Conservation (phyloP, 1,140 invertebrate genomes). For the Drosophila athabasca region DNA sequence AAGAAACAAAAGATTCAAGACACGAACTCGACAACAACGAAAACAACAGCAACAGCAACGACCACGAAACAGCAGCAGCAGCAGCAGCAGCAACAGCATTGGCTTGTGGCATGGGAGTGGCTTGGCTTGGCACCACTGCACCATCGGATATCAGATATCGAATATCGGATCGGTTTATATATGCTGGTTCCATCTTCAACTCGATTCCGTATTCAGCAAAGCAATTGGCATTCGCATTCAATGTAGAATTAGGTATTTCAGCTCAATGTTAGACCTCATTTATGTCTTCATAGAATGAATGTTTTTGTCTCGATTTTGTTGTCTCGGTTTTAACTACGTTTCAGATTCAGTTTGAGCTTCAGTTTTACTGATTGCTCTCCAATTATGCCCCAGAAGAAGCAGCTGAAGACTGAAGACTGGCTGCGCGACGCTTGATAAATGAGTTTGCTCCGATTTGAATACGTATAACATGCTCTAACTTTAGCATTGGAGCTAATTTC, state of each 20-base stretch:
- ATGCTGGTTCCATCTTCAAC: neutral
- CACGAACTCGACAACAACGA: slow-evolving; percentile 59
- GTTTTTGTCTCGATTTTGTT: slow-evolving; percentile 2
- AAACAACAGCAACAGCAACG: neutral
- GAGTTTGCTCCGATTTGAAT: slow-evolving; percentile 72
- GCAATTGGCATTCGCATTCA: slow-evolving; percentile 35
- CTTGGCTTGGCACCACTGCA: slow-evolving; percentile 17
- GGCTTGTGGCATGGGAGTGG: slow-evolving; percentile 38
- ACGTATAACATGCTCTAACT: slow-evolving; percentile 48
- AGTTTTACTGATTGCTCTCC: neutral
- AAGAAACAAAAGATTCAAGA: slow-evolving; percentile 68
- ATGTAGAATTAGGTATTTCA: slow-evolving; percentile 31
- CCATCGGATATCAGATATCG: neutral
- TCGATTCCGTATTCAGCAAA: slow-evolving; percentile 22
- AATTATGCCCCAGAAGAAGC: slow-evolving; percentile 37
- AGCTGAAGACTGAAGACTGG: neutral
- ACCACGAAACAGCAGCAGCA: slow-evolving; percentile 7
- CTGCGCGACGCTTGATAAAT: slow-evolving; percentile 58
- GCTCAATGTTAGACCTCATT: neutral
- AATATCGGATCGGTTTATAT: neutral
- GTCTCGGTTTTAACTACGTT: neutral
- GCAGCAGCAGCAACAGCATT: slow-evolving; percentile 2
- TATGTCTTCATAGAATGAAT: slow-evolving; percentile 14
- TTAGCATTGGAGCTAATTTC: slow-evolving; percentile 74
- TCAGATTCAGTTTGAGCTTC: neutral